Evolutionary conservation across 1,140 invertebrate genomes (phyloP).

Genomic region (Diprion similis): DNA sequence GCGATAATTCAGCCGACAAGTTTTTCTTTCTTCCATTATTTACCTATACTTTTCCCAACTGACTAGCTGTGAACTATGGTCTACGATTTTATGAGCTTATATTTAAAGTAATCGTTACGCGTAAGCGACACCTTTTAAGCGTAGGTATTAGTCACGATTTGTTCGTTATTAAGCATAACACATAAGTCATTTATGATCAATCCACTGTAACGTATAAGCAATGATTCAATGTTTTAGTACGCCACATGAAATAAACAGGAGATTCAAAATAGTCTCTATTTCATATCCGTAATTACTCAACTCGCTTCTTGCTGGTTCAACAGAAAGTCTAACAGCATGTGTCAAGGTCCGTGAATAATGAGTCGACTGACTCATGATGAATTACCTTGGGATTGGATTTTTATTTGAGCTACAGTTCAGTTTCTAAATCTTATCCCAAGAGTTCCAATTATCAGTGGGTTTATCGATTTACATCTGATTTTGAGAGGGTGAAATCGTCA

Average conservation of each 20-base stretch:
- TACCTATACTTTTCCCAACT: constrained; percentile 8
- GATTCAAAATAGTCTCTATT: not conserved
- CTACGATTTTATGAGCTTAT: not conserved
- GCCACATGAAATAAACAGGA: constrained; percentile 15
- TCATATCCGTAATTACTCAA: not conserved
- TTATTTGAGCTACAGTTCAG: too few relatives aligned
- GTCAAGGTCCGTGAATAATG: too few relatives aligned
- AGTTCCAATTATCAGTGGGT: too few relatives aligned
- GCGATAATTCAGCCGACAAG: constrained; percentile 10
- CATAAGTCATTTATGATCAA: not conserved
- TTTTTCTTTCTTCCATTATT: constrained; percentile 11
- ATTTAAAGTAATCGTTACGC: not conserved
- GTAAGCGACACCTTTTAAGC: not conserved
- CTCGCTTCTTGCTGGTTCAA: not conserved
- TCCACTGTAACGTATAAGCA: constrained; percentile 14
- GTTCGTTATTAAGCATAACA: not conserved
- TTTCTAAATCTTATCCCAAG: too few relatives aligned
- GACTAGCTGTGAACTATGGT: not conserved
- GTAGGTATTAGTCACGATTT: not conserved
- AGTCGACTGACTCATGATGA: too few relatives aligned
- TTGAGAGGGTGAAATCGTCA: too few relatives aligned
- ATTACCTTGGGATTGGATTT: too few relatives aligned
- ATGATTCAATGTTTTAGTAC: constrained; percentile 7
- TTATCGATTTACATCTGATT: too few relatives aligned
- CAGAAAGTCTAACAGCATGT: too few relatives aligned